phyloP scores from a whole-genome alignment of 2,113 vertebrate genomes.

The Verasper variegatus region DNA sequence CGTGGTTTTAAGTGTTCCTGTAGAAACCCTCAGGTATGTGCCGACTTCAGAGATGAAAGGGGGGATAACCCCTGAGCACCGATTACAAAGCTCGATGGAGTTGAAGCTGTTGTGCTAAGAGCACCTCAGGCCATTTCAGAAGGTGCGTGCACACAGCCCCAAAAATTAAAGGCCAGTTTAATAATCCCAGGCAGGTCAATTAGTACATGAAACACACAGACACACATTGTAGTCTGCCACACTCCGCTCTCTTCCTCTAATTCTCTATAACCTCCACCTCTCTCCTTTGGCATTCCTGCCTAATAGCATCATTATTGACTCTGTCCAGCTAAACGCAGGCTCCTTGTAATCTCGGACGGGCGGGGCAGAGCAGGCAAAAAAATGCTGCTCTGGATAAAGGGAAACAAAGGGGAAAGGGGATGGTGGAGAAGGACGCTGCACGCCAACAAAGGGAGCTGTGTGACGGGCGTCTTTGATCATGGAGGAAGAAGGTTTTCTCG shows the following conservation, averaged over 20 bases:
- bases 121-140: conserved; percentile 22
- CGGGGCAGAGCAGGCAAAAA: conserved; percentile 57
- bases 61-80: conserved; percentile 26
- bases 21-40: conserved; percentile 44
- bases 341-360: conserved; percentile 80
- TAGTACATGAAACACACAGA: conserved; percentile 66
- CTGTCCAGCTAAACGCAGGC: conserved; percentile 72
- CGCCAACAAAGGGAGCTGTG: conserved; percentile 47
- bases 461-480: conserved; percentile 73
- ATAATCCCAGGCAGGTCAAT: conserved; percentile 59
- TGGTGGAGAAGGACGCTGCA: conserved; percentile 24
- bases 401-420: conserved; percentile 58
- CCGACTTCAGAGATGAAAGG: conserved; percentile 53
- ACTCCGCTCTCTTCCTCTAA: conserved; percentile 56
- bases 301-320: conserved; percentile 84
- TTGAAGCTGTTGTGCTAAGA: conserved; percentile 33
- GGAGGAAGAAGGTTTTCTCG: conserved; percentile 41
- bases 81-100: conserved; percentile 57
- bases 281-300: conserved; percentile 79
- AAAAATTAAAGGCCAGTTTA: conserved; percentile 74
- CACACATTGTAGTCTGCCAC: conserved; percentile 59
- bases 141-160: conserved; percentile 31
- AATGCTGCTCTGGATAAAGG: conserved; percentile 46
- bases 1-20: background rate
- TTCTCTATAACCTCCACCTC: conserved; percentile 62